Percentiles rank a stretch among this genome's conserved stretches.
These are phyloP conservation scores for Morinoia aosen DNA, from an alignment of 2,888 invertebrate species.

Conservation along the genomic window DNA sequence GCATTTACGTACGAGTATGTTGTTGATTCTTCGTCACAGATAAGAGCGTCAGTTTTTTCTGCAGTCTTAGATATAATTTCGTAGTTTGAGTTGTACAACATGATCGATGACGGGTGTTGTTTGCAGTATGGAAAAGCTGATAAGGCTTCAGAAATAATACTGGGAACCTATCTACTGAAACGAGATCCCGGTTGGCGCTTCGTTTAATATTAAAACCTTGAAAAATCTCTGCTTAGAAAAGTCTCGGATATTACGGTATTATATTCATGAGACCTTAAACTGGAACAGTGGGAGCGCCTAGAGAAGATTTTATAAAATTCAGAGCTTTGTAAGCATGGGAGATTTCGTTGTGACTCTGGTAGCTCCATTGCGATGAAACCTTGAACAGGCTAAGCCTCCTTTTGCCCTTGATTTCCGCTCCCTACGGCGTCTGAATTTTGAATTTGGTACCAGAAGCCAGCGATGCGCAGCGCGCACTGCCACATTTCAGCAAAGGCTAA, in stretches of 20 bases:
- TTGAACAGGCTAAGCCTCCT: background rate
- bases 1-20: background rate
- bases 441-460: background rate
- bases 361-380: background rate
- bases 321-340: background rate
- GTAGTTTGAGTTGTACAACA: background rate
- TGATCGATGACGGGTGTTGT: background rate
- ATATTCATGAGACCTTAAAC: background rate
- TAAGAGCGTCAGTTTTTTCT: background rate
- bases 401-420: background rate
- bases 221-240: background rate
- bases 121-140: background rate
- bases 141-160: background rate
- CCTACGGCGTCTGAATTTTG: background rate
- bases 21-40: background rate
- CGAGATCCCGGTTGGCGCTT: background rate
- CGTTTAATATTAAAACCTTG: background rate
- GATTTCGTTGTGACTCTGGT: background rate
- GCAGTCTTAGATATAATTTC: background rate
- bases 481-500: background rate
- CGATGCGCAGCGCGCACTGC: background rate
- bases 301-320: background rate
- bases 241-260: background rate
- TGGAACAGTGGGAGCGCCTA: background rate
- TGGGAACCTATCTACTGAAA: background rate